Percentiles rank a stretch among this genome's conserved stretches.
phyloP scores from a whole-genome alignment of 2,888 invertebrate species.

The Andrena bucephala region DNA sequence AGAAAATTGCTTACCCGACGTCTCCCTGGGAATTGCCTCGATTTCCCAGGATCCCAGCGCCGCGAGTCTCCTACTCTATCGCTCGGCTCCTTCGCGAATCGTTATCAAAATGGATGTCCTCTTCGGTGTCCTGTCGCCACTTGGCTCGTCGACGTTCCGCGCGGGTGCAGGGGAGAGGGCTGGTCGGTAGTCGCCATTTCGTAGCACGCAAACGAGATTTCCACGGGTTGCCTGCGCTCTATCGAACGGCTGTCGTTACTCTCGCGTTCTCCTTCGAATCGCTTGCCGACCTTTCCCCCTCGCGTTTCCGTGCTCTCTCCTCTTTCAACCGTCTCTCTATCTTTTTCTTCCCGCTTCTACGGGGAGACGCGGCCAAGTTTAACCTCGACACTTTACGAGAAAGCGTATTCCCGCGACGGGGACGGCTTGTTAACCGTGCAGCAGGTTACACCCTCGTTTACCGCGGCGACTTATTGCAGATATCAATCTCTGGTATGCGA shows the following conservation, averaged over 20 bases:
- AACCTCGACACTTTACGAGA: conserved; percentile 20
- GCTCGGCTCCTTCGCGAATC: conserved; percentile 55
- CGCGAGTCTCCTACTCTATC: conserved; percentile 44
- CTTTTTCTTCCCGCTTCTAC: background rate
- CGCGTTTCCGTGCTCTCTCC: background rate
- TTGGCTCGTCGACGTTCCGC: conserved; percentile 23
- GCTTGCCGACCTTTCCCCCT: background rate
- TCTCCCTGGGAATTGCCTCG: conserved; percentile 75
- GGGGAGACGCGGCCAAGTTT: conserved; percentile 11
- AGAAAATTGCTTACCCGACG: conserved; percentile 82
- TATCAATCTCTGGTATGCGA: conserved; percentile 74
- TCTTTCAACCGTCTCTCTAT: background rate
- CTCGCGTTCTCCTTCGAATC: background rate
- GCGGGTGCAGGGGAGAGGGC: background rate
- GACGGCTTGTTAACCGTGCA: conserved; percentile 59
- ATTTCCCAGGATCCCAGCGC: conserved; percentile 68
- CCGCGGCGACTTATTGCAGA: conserved; percentile 68
- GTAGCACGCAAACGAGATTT: conserved; percentile 39
- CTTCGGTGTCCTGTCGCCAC: conserved; percentile 38
- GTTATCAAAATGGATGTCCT: conserved; percentile 74
- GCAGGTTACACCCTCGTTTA: conserved; percentile 71
- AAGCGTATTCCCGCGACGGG: conserved; percentile 30
- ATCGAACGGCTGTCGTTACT: background rate
- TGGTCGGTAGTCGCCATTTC: background rate
- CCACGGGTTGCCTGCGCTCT: background rate